Base-by-base conservation (phyloP, 2,113 vertebrate species). In the Pomatostomus ruficeps region DNA sequence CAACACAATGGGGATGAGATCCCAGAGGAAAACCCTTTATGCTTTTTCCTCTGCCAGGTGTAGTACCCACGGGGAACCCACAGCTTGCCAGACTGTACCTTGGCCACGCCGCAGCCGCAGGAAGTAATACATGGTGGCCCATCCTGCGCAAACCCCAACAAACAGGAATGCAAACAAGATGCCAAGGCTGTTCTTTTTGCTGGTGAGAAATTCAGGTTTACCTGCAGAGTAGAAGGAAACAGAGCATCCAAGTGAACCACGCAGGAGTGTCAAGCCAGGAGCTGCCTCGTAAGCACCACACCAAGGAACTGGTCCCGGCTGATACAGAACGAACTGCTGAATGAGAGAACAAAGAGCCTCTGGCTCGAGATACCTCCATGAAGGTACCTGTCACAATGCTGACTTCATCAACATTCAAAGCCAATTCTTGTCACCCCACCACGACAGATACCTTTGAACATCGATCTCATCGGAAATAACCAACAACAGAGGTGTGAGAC, bases 91-190 rank as follows among this genome's bases (percentile, higher is more conserved):
- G 29, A 51, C 33, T 16, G 9, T 92, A 95, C 91, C 87, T 82
- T 13, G 62, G 35, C 8, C 1, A 6, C 2, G 6, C 14, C 13
- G 20, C 5, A 1, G 38, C 14, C 11, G 0, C 11, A 12, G 5
- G 29, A 2, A 25, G 40, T 2, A 61, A 54, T 2, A 48, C 22
- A 1, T 3, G 35, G 1, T 20, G 51, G 0, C n/a, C 1, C 5
- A 4, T 62, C 25, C 62, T 42, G 18, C 0, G 8, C 4, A 3
- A 46, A 54, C 0, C 7, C 0, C 42, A 43, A 14, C 0, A 25
- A 74, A 0, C 25, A 40, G 1, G 2, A 58, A 0, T 1, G 1
- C 0, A 0, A 7, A 0, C 7, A 7, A 1, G 14, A 62, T 5
- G 54, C 1, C 18, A 36, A 0, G 2, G 4, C 0, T n/a, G 11